Percentiles rank a stretch among this genome's conserved stretches.
Evolutionary conservation across 2,797 vertebrate genomes (phyloP).

Genomic region (Margarornis squamiger): DNA sequence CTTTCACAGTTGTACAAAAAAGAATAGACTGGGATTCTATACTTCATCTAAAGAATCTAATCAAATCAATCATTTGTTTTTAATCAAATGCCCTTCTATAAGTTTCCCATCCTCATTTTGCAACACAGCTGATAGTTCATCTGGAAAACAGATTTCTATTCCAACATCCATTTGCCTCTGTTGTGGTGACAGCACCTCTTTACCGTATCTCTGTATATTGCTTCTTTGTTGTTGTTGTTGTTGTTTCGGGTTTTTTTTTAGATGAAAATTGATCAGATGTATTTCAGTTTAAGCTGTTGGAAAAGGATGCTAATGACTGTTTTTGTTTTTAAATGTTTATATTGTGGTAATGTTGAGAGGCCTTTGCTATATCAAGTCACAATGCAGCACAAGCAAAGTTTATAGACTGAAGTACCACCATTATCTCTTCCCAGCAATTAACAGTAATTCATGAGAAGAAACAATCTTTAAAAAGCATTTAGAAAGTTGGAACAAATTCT

Average conservation of each 20-base stretch:
- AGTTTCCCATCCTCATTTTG: conserved; percentile 26
- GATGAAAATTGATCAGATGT: conserved; percentile 16
- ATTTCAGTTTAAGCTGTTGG: conserved; percentile 25
- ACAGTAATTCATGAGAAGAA: neutral
- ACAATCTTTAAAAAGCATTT: neutral
- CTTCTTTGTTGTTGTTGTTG: neutral
- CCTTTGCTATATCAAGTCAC: neutral
- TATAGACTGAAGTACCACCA: neutral
- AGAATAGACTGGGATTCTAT: neutral
- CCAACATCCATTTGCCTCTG: neutral
- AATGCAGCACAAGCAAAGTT: neutral
- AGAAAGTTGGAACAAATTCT: neutral
- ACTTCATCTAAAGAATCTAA: neutral
- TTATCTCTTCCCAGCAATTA: conserved; percentile 25
- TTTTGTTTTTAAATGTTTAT: conserved; percentile 2
- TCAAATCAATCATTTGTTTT: neutral
- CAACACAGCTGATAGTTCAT: conserved; percentile 14
- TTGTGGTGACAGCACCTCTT: conserved; percentile 35
- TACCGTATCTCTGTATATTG: neutral
- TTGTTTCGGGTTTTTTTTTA: neutral
- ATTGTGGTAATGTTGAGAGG: neutral
- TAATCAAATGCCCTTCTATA: neutral
- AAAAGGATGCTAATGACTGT: neutral
- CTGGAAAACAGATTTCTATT: conserved; percentile 50
- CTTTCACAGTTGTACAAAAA: neutral